Base-by-base conservation (phyloP, 2,797 vertebrate genomes). In the Jordanella pulchra region DNA sequence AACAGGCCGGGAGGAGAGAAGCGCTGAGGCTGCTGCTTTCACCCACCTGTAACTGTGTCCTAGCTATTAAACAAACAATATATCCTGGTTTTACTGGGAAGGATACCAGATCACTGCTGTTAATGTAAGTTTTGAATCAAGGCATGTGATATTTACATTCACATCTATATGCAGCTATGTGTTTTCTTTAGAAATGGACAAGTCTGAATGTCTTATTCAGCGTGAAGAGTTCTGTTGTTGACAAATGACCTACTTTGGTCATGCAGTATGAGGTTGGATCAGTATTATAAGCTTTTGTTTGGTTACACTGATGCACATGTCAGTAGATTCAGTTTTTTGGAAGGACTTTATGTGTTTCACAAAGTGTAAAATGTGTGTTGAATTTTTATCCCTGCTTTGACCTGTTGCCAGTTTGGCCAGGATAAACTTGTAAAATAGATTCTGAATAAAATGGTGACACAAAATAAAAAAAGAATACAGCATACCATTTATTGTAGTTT, bases 1-100 rank as follows among this genome's bases (percentile, higher is more conserved):
- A 81, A 94, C 92, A 0, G 72, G 93, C 17, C 86, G 81, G 0
- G 93, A 93, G 70, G 92, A 94, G 18, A 88, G 45, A 42, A 86
- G 55, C 1, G 35, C 65, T 0, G 85, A 86, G 75, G 84, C 73
- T 7, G 58, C 68, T 39, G 80, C 71, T 27, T 71, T 55, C 17
- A 15, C 48, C 21, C 84, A 84, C 28, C 61, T 92, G 51, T 91
- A 45, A 77, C 14, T 7, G 65, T 23, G 25, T 21, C 60, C 23
- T 6, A 18, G 12, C 6, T 56, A 10, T 4, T 32, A 42, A 42
- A 63, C n/a, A 35, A 35, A 63, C 23, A 25, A 63, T n/a, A 63
- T 7, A 42, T 15, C 23, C 28, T 61, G 32, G 13, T 39, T 39
- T 35, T n/a, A 30, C 30, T 23, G 11, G 12, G 21, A 61, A 32